Percentiles rank a stretch among this genome's conserved stretches.
These are phyloP conservation scores for Pseudorasbora parva DNA, from an alignment of 2,113 vertebrate species.

Conservation along the genomic window DNA sequence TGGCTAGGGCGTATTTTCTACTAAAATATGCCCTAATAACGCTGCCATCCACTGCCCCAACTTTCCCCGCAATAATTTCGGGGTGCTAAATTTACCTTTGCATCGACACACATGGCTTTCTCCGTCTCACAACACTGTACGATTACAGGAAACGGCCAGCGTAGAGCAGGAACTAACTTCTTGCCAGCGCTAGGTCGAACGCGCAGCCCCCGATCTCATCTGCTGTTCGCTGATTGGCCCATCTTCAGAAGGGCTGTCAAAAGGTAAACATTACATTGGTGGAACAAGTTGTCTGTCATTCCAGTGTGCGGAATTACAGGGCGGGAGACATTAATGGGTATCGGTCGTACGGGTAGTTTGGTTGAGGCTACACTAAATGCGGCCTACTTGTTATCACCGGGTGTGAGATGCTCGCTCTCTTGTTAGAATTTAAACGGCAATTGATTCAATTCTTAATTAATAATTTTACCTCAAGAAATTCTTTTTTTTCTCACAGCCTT, in stretches of 20 bases:
- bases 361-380: conserved; percentile 76
- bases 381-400: conserved; percentile 73
- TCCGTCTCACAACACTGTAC: conserved; percentile 85
- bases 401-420: conserved; percentile 62
- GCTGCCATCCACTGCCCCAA: conserved; percentile 60
- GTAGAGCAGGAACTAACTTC: conserved; percentile 83
- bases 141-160: conserved; percentile 84
- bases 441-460: neutral
- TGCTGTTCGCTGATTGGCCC: conserved; percentile 64
- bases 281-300: neutral
- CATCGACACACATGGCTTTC: conserved; percentile 86
- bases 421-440: conserved; percentile 50
- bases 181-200: conserved; percentile 68
- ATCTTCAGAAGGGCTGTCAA: conserved; percentile 55
- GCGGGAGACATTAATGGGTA: conserved; percentile 64
- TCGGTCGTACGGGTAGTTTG: conserved; percentile 62
- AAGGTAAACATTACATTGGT: conserved; percentile 62
- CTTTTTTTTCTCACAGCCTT: neutral
- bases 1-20: conserved; percentile 64
- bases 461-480: neutral
- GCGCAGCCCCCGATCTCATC: conserved; percentile 54
- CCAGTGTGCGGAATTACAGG: conserved; percentile 49
- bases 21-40: conserved; percentile 68
- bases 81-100: conserved; percentile 82
- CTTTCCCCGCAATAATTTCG: conserved; percentile 69